Evolutionary conservation across 2,113 vertebrate genomes (phyloP).

Genomic region (Pollimyrus isidori): DNA sequence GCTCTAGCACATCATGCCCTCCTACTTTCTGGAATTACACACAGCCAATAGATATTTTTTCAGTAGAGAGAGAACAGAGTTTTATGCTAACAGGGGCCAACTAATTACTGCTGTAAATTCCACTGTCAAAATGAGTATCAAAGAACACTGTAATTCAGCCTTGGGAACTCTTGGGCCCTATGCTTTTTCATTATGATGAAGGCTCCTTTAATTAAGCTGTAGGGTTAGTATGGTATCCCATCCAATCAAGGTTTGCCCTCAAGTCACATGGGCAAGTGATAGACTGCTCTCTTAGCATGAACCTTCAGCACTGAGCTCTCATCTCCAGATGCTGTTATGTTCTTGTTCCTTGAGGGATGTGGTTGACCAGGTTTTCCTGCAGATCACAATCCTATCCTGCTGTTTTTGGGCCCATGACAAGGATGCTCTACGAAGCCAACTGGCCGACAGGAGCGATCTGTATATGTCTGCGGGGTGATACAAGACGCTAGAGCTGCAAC

Average conservation of each 20-base stretch:
- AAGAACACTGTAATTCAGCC: neutral
- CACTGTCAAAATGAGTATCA: neutral
- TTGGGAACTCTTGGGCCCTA: neutral
- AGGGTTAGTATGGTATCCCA: neutral
- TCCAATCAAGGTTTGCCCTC: neutral
- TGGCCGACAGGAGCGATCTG: neutral
- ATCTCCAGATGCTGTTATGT: neutral
- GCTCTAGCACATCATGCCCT: neutral
- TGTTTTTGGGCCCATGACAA: neutral
- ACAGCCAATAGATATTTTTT: neutral
- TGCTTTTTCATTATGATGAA: neutral
- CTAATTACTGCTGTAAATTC: slow-evolving; percentile 4
- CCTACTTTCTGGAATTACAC: neutral
- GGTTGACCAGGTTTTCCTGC: neutral
- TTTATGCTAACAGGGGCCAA: neutral
- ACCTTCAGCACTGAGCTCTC: neutral
- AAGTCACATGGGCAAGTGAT: neutral
- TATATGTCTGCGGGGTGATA: neutral
- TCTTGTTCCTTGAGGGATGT: neutral
- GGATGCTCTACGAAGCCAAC: neutral
- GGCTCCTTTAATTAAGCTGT: neutral
- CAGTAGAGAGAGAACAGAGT: neutral
- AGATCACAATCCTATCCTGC: neutral
- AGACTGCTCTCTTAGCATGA: neutral
- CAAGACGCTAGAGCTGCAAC: neutral